A percentile compares a stretch with the other conserved stretches of the same genome.
phyloP scores from a whole-genome alignment of 2,888 invertebrate species.

The Phytoseiulus persimilis region DNA sequence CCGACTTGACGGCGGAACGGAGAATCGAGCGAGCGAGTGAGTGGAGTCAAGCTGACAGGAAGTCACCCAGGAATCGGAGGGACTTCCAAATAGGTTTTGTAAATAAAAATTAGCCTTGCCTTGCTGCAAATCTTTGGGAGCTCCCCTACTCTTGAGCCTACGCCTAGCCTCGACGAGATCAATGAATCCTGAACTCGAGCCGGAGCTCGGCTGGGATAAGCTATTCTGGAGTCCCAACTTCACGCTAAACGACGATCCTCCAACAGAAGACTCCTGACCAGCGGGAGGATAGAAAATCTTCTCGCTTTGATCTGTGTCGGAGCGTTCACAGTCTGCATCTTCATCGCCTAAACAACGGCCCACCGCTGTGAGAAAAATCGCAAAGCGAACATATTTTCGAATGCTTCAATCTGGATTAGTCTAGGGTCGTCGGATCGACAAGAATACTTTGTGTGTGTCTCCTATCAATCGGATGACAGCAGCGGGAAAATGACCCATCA shows the following conservation, averaged over 20 bases:
- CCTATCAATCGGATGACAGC: too few species aligned
- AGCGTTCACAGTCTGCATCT: conserved; percentile 45
- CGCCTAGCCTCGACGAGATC: conserved; percentile 24
- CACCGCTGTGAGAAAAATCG: neutral
- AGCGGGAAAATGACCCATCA: too few species aligned
- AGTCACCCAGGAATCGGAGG: neutral
- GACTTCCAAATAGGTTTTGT: neutral
- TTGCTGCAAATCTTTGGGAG: conserved; percentile 27
- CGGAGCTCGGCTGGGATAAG: conserved; percentile 33
- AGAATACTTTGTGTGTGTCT: neutral
- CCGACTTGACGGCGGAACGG: neutral
- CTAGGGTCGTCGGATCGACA: neutral
- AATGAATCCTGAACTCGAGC: conserved; percentile 26
- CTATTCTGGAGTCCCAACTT: conserved; percentile 36
- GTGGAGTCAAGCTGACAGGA: neutral
- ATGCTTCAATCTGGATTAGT: neutral
- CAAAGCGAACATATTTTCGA: neutral
- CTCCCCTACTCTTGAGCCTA: conserved; percentile 29
- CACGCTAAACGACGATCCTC: conserved; percentile 43
- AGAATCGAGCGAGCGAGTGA: neutral
- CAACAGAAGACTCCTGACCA: conserved; percentile 44
- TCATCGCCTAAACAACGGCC: conserved; percentile 41
- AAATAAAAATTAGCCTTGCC: neutral
- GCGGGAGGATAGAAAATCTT: conserved; percentile 65
- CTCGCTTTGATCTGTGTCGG: conserved; percentile 62